phyloP scores from a whole-genome alignment of 2,888 invertebrate genomes.

The Flexamia atlantica region DNA sequence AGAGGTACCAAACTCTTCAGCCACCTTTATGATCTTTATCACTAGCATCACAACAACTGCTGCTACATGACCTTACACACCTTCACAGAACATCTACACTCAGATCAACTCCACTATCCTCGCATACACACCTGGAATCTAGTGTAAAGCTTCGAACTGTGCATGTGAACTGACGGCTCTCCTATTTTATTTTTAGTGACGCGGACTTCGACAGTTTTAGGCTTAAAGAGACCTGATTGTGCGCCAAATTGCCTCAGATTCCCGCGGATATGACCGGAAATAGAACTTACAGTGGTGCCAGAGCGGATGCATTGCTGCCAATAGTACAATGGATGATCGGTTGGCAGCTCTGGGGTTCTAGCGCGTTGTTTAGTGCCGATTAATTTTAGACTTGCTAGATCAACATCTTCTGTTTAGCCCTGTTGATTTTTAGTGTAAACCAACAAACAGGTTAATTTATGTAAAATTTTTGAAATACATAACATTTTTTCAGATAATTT shows the following conservation, averaged over 20 bases:
- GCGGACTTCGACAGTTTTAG: slow-evolving; percentile 57
- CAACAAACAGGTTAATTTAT: too few relatives aligned
- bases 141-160: slow-evolving; percentile 42
- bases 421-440: too few relatives aligned
- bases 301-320: slow-evolving; percentile 50
- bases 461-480: too few relatives aligned
- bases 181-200: slow-evolving; percentile 57
- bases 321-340: slow-evolving; percentile 23
- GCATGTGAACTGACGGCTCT: slow-evolving; percentile 54
- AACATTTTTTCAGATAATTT: too few relatives aligned
- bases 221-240: slow-evolving; percentile 50
- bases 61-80: neutral
- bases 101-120: neutral
- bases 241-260: slow-evolving; percentile 51
- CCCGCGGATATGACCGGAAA: slow-evolving; percentile 56
- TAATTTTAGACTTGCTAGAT: neutral
- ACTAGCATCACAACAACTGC: neutral
- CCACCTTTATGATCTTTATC: neutral
- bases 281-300: slow-evolving; percentile 42
- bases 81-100: neutral
- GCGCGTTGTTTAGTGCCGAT: slow-evolving; percentile 1
- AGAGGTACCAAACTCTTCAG: neutral
- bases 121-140: slow-evolving; percentile 55
- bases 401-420: too few relatives aligned
- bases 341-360: slow-evolving; percentile 16